These are phyloP conservation scores for Thymelicus acteon DNA, from an alignment of 2,888 invertebrate species.

Conservation along the genomic window DNA sequence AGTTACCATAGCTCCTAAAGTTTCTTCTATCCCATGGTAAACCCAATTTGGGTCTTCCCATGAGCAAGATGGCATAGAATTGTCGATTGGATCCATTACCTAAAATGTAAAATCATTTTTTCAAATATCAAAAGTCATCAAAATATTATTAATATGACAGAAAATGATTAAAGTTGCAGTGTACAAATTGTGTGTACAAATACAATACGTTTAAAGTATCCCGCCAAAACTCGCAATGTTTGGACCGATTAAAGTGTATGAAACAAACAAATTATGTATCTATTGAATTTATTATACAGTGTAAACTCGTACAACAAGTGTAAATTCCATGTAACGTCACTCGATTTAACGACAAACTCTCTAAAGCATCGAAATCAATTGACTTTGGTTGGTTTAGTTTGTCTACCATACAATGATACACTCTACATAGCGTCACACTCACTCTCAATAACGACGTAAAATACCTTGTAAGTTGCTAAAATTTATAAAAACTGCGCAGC, in stretches of 20 bases:
- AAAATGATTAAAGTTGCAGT: conserved; percentile 1
- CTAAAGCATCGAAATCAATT: conserved; percentile 8
- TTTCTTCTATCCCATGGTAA: conserved; percentile 13
- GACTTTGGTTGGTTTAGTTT: conserved; percentile 18
- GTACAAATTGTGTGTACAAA: conserved; percentile 13
- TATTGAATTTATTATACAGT: neutral
- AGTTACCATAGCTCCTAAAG: conserved; percentile 13
- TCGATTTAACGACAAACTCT: conserved; percentile 28
- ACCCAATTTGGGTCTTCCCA: conserved; percentile 13
- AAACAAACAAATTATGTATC: too few relatives aligned
- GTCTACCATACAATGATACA: conserved; percentile 25
- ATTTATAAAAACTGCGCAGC: conserved; percentile 16
- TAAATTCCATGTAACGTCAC: conserved; percentile 4
- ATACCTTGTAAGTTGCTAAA: conserved; percentile 2
- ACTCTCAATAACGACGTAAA: conserved; percentile 35
- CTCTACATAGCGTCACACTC: conserved; percentile 33
- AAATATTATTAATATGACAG: conserved; percentile 4
- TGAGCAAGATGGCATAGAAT: conserved; percentile 13
- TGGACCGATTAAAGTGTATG: too few relatives aligned
- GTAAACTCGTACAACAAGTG: conserved; percentile 1
- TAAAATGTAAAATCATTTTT: conserved; percentile 4
- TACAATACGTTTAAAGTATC: conserved; percentile 9
- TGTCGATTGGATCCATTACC: conserved; percentile 2
- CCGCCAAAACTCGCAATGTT: conserved; percentile 6
- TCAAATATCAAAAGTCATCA: conserved; percentile 4